Evolutionary conservation across 30 jellyfish, hydroid and myxozoan genomes (phyloP).

Genomic region (Aurelia sp.): DNA sequence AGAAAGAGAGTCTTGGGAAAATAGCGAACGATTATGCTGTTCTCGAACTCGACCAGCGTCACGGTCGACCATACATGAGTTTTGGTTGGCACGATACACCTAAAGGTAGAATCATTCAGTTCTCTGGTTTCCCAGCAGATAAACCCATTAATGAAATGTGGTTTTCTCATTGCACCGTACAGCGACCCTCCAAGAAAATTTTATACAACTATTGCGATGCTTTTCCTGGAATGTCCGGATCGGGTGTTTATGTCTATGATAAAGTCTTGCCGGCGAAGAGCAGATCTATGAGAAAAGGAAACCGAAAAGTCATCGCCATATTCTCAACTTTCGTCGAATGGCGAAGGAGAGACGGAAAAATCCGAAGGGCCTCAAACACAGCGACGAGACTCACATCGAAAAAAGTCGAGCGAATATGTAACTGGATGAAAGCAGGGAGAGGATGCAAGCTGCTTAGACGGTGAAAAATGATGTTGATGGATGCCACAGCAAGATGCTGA

Average conservation of each 20-base stretch:
- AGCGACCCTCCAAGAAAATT: slow-evolving; percentile 55
- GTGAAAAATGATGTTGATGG: slow-evolving; percentile 5
- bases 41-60: slow-evolving; percentile 77
- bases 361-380: slow-evolving; percentile 53
- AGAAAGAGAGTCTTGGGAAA: slow-evolving; percentile 53
- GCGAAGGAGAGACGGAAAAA: slow-evolving; percentile 45
- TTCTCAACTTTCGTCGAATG: slow-evolving; percentile 78
- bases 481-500: neutral
- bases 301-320: slow-evolving; percentile 83
- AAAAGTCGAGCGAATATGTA: slow-evolving; percentile 86
- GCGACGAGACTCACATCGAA: slow-evolving; percentile 90
- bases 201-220: slow-evolving; percentile 89
- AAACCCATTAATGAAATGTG: slow-evolving; percentile 85
- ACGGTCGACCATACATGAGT: slow-evolving; percentile 75
- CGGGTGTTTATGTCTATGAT: slow-evolving; percentile 93
- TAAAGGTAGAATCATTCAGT: slow-evolving; percentile 62
- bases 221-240: slow-evolving; percentile 96
- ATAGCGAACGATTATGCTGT: slow-evolving; percentile 92
- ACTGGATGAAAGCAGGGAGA: slow-evolving; percentile 91
- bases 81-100: slow-evolving; percentile 65
- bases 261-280: slow-evolving; percentile 27
- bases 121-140: slow-evolving; percentile 96
- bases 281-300: neutral
- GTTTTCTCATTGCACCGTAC: slow-evolving; percentile 79
- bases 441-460: slow-evolving; percentile 53